phyloP scores from a whole-genome alignment of 2,797 vertebrate genomes.

The Myotis daubentonii region DNA sequence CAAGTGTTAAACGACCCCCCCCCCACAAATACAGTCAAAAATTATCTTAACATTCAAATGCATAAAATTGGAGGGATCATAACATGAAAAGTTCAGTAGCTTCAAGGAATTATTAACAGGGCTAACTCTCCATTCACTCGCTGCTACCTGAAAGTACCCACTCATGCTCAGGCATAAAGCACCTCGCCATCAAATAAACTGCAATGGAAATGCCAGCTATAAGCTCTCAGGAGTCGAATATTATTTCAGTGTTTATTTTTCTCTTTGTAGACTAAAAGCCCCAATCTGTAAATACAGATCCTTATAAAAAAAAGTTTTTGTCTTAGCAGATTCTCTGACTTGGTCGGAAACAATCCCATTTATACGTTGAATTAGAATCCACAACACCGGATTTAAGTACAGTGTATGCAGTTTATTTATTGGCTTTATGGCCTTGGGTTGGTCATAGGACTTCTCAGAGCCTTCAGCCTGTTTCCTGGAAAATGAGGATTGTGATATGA shows the following conservation, averaged over 20 bases:
- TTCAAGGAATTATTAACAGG: conserved; percentile 27
- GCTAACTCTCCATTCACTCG: neutral
- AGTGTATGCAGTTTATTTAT: neutral
- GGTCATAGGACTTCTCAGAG: neutral
- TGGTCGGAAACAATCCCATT: neutral
- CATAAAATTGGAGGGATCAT: conserved; percentile 1
- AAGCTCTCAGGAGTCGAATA: neutral
- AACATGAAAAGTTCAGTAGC: conserved; percentile 26
- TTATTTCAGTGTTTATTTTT: neutral
- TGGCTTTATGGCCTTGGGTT: neutral
- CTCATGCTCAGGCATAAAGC: neutral
- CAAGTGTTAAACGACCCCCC: conserved; percentile 15
- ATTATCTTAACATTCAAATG: conserved; percentile 38
- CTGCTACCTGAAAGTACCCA: neutral
- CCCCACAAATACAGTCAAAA: conserved; percentile 19
- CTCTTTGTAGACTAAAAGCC: neutral
- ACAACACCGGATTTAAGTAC: neutral
- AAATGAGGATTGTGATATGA: neutral
- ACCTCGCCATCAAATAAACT: neutral
- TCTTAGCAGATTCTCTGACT: neutral
- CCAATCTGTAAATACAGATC: neutral
- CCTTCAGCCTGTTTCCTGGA: neutral
- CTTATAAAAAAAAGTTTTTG: neutral
- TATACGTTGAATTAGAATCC: neutral
- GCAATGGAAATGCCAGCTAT: neutral